A percentile compares a stretch with the other conserved stretches of the same genome.
Conservation (phyloP, 2,113 vertebrate species). For the Bos javanicus region DNA sequence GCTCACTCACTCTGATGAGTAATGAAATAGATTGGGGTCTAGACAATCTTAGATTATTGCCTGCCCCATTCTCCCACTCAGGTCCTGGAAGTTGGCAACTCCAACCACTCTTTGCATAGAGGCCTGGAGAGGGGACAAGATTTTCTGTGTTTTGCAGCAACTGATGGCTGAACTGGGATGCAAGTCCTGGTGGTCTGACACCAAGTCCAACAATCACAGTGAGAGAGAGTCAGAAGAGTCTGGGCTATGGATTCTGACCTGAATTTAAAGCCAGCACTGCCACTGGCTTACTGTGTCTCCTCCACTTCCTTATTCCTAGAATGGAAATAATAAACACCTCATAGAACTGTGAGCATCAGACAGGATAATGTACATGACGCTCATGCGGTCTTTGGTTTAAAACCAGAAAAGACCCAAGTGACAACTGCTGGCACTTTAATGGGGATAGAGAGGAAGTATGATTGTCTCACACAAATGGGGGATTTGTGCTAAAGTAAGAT, state of each 20-base stretch:
- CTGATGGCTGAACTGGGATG: neutral
- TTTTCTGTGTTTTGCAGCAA: neutral
- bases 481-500: neutral
- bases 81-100: neutral
- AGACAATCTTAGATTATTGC: neutral
- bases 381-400: neutral
- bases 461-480: too few relatives aligned
- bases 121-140: neutral
- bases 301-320: neutral
- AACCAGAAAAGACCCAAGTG: neutral
- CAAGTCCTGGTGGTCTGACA: neutral
- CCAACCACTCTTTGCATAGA: neutral
- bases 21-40: neutral
- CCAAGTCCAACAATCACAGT: neutral
- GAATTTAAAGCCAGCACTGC: neutral
- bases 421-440: neutral
- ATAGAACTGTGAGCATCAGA: neutral
- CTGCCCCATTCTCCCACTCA: neutral
- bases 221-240: neutral
- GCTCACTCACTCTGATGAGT: neutral
- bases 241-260: neutral
- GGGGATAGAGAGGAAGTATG: neutral
- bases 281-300: neutral
- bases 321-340: neutral
- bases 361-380: accelerated